Base-by-base conservation (phyloP, 2,113 vertebrate species). In the Aphyosemion australe region DNA sequence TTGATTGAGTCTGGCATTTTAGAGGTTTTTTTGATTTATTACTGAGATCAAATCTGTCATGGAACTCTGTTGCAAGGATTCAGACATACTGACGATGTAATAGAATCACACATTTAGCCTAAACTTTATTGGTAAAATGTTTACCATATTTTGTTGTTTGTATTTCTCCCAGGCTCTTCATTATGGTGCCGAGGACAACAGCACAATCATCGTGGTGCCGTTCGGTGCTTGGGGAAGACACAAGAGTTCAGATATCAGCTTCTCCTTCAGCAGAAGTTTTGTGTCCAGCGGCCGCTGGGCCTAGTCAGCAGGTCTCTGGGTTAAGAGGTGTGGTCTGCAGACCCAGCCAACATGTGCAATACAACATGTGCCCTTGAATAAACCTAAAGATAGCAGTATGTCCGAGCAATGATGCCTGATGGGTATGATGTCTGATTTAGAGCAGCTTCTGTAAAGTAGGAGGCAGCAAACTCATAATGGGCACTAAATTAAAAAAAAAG, bases 171-270 rank as follows among this genome's bases (percentile, higher is more conserved):
- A 99, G 97, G 95, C 94, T 4, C 88, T 94, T 3, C 96, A 97
- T 13, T 99, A 96, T 0, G 97, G 97, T 15, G 85, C 95, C 0
- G 97, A 99, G 80, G 97, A 99, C 86, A 99, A 99, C 88, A 94
- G 95, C 87, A 99, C 97, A 0, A 84, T 94, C 15, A 92, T 99
- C 0, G 94, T 99, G 14, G 95, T 99, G 55, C 97, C 97, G 0
- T 98, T 99, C 20, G 96, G 97, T 32, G 97, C 97, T 0, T 99
- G 97, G 97, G 97, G 97, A 37, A 98, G 95, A 67, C 94, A 98
- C 80, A 93, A 95, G 86, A 95, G 79, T 5, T 87, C 94, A 0
- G 94, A 95, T 55, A 16, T 93, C 16, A 94, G 82, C 84, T 98
- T 96, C 90, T 99, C 97, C 32, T 98, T 99, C 92, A 98, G 96